These are phyloP conservation scores for Pemphigus obesinymphae DNA, from an alignment of 1,140 invertebrate genomes.

Conservation along the genomic window DNA sequence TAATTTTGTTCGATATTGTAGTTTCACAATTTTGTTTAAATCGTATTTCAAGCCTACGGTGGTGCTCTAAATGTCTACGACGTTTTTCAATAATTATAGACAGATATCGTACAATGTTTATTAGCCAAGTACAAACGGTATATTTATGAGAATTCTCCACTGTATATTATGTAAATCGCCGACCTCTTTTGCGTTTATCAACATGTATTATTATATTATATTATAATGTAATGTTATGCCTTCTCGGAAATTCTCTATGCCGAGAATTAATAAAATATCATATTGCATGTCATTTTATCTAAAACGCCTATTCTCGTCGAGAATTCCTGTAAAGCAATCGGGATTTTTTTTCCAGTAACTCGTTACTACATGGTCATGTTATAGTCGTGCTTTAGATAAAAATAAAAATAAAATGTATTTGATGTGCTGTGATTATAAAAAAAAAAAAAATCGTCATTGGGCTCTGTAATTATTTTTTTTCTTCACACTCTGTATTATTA, in stretches of 20 bases:
- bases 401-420: neutral
- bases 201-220: too few relatives aligned
- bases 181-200: neutral
- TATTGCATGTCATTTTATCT: neutral
- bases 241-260: neutral
- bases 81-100: too few relatives aligned
- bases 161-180: neutral
- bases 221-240: neutral
- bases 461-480: neutral
- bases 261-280: neutral
- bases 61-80: too few relatives aligned
- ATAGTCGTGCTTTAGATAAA: neutral
- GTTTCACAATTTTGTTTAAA: too few relatives aligned
- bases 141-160: too few relatives aligned
- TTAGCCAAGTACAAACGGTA: too few relatives aligned
- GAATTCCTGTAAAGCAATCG: constrained; percentile 4
- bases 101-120: too few relatives aligned
- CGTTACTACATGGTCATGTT: neutral
- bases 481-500: neutral
- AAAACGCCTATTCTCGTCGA: neutral
- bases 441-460: too few relatives aligned
- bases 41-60: too few relatives aligned
- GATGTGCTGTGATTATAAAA: neutral
- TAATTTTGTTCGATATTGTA: too few relatives aligned
- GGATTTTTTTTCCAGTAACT: constrained; percentile 14